Evolutionary conservation across 2,113 vertebrate species (phyloP).

Genomic region (Gallinago jamesoni): DNA sequence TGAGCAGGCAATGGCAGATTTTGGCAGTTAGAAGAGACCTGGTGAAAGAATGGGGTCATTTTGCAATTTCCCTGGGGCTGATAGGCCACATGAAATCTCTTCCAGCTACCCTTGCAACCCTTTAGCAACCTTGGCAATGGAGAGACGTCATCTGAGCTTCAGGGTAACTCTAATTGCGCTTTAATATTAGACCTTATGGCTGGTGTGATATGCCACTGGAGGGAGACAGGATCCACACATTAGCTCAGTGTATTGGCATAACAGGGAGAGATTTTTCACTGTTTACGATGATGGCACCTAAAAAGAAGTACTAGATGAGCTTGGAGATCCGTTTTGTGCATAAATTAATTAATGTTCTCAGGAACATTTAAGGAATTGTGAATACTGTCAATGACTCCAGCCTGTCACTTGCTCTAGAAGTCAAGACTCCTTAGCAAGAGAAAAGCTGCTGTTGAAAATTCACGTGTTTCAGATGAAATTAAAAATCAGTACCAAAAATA

Average conservation of each 20-base stretch:
- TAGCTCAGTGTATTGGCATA: neutral
- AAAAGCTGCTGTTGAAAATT: neutral
- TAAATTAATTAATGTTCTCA: neutral
- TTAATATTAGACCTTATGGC: neutral
- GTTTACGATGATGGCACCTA: neutral
- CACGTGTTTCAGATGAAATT: neutral
- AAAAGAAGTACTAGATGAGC: neutral
- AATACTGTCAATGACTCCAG: neutral
- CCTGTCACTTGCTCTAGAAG: neutral
- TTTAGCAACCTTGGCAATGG: neutral
- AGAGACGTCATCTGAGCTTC: neutral
- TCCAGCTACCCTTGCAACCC: neutral
- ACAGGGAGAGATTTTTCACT: neutral
- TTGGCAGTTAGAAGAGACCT: neutral
- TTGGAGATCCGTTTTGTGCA: neutral
- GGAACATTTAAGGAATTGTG: neutral
- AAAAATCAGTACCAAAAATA: neutral
- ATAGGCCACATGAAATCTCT: neutral
- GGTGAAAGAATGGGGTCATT: neutral
- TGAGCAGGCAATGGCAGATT: neutral
- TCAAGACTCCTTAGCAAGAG: neutral
- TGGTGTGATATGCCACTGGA: constrained; percentile 22
- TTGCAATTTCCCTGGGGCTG: neutral
- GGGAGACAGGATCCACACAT: constrained; percentile 59
- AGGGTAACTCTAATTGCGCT: neutral